phyloP scores from a whole-genome alignment of 2,888 invertebrate species.

The Anoncus sp. region DNA sequence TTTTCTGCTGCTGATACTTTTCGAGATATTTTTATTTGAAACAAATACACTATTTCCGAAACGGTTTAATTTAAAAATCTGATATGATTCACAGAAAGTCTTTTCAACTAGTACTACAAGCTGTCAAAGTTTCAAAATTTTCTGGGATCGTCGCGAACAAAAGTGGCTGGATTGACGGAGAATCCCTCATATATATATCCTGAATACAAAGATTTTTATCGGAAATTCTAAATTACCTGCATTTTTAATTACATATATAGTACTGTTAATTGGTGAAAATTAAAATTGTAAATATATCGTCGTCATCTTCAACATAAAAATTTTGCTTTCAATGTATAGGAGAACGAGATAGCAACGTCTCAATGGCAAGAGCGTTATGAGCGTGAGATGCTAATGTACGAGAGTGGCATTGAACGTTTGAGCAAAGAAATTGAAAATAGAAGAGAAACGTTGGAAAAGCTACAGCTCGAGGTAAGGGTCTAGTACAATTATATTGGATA shows the following conservation, averaged over 20 bases:
- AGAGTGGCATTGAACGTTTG: constrained; percentile 78
- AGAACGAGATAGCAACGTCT: constrained; percentile 76
- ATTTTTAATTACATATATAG: background rate
- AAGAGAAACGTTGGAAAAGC: constrained; percentile 74
- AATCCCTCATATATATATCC: no score
- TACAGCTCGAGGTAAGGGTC: constrained; percentile 78
- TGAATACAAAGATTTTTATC: no score
- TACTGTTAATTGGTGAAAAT: no score
- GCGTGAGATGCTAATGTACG: constrained; percentile 78
- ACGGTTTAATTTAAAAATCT: no score
- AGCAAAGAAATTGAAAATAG: constrained; percentile 80
- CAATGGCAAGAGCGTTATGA: constrained; percentile 81
- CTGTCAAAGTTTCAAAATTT: no score
- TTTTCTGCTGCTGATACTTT: background rate
- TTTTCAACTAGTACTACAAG: no score
- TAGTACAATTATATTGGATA: background rate
- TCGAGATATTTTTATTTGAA: background rate
- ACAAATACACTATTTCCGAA: no score
- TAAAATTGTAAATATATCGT: no score
- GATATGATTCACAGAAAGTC: no score
- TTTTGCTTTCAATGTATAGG: constrained; percentile 74
- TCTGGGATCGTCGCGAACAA: no score
- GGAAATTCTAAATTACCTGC: background rate
- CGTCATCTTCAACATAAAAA: background rate
- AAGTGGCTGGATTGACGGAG: no score